Evolutionary conservation across 2,888 invertebrate species (phyloP).

Genomic region (Lasiommata megera): DNA sequence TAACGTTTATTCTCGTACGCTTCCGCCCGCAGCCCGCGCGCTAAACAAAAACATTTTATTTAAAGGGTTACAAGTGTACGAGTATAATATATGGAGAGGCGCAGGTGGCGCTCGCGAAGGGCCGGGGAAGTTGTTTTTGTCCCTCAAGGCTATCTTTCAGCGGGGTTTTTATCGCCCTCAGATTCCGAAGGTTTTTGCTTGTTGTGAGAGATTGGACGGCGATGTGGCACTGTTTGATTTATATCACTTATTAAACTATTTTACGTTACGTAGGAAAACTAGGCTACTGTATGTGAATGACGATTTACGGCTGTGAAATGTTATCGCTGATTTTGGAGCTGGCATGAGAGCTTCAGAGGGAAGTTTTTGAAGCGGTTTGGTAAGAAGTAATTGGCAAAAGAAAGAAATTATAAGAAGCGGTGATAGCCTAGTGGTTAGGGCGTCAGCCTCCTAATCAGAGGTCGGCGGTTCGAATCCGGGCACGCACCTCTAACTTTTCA

Average conservation of each 20-base stretch:
- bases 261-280: background rate
- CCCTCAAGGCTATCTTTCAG: slow-evolving; percentile 40
- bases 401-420: too few relatives aligned
- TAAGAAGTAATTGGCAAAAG: too few relatives aligned
- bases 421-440: too few relatives aligned
- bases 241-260: background rate
- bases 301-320: too few relatives aligned
- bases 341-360: too few relatives aligned
- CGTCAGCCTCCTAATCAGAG: too few relatives aligned
- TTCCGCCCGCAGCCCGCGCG: slow-evolving; percentile 13
- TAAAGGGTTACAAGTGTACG: slow-evolving; percentile 29
- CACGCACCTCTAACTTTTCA: too few relatives aligned
- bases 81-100: slow-evolving; percentile 31
- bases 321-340: too few relatives aligned
- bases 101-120: slow-evolving; percentile 35
- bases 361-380: too few relatives aligned
- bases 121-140: slow-evolving; percentile 37
- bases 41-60: slow-evolving; percentile 30
- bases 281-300: too few relatives aligned
- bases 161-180: slow-evolving; percentile 37
- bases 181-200: slow-evolving; percentile 30
- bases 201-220: slow-evolving; percentile 10
- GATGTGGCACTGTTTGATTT: slow-evolving; percentile 3
- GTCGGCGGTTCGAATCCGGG: too few relatives aligned
- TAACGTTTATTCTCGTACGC: background rate